A percentile compares a stretch with the other conserved stretches of the same genome.
phyloP scores from a whole-genome alignment of 2,113 vertebrate genomes.

The Panthera uncia region DNA sequence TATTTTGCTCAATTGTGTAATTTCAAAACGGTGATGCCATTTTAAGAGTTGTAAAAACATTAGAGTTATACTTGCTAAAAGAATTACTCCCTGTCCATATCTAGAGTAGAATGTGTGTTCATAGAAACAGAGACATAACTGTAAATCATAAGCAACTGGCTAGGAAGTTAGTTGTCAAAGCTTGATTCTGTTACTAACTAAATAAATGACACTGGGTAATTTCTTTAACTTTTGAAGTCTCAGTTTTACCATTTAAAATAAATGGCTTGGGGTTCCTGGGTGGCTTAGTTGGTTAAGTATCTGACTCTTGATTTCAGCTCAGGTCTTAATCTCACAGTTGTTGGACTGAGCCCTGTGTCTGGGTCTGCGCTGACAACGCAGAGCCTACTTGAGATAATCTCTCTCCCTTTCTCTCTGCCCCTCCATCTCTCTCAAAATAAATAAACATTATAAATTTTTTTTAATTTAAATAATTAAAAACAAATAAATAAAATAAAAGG shows the following conservation, averaged over 20 bases:
- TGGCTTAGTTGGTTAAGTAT: no score
- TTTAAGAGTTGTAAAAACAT: not conserved
- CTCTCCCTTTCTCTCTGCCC: no score
- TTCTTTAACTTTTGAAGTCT: not conserved
- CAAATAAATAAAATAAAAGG: not conserved
- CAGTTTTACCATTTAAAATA: constrained; percentile 15
- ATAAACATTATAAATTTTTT: no score
- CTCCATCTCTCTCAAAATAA: no score
- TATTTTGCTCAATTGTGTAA: not conserved
- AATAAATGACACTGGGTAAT: not conserved
- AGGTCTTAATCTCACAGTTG: no score
- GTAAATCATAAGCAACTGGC: not conserved
- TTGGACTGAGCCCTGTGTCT: no score
- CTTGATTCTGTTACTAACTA: not conserved
- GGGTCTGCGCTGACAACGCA: no score
- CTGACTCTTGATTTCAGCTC: no score
- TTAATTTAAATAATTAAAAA: no score
- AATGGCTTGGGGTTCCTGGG: not conserved
- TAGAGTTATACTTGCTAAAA: not conserved
- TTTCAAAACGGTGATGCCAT: not conserved
- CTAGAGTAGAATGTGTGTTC: not conserved
- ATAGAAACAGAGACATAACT: not conserved
- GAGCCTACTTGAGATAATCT: no score
- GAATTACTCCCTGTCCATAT: fast-evolving
- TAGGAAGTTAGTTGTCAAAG: not conserved